Percentiles rank a stretch among this genome's conserved stretches.
phyloP scores from a whole-genome alignment of 2,797 vertebrate genomes.

The Valencia hispanica region DNA sequence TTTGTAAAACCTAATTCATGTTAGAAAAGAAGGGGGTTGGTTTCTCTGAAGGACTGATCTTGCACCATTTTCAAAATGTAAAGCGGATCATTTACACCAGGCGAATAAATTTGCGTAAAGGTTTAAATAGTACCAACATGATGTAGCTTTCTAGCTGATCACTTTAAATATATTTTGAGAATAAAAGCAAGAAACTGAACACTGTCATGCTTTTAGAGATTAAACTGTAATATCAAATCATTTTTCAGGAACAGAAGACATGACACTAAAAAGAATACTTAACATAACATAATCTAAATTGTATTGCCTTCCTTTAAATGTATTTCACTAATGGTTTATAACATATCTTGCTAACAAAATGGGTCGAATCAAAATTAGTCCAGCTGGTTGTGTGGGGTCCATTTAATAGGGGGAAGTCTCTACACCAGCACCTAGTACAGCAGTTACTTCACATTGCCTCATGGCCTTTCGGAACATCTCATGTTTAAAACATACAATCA shows the following conservation, averaged over 20 bases:
- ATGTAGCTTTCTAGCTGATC: neutral
- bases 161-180: neutral
- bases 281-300: neutral
- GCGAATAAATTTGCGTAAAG: neutral
- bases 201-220: neutral
- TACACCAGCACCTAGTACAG: slow-evolving; percentile 15
- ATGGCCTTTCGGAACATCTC: slow-evolving; percentile 57
- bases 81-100: neutral
- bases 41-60: neutral
- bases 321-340: neutral
- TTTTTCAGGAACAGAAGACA: neutral
- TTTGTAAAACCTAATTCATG: neutral
- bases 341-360: slow-evolving; percentile 3
- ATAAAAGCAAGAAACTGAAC: neutral
- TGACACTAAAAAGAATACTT: neutral
- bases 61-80: neutral
- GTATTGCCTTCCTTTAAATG: neutral
- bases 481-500: slow-evolving; percentile 71
- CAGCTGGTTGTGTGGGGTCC: slow-evolving; percentile 4
- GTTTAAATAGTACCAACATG: neutral
- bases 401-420: neutral
- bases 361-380: slow-evolving; percentile 2
- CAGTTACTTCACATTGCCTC: slow-evolving; percentile 68
- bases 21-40: neutral
- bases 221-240: neutral